Percentiles rank a stretch among this genome's conserved stretches.
phyloP scores from a whole-genome alignment of 2,888 invertebrate species.

The Eupithecia exiguata region DNA sequence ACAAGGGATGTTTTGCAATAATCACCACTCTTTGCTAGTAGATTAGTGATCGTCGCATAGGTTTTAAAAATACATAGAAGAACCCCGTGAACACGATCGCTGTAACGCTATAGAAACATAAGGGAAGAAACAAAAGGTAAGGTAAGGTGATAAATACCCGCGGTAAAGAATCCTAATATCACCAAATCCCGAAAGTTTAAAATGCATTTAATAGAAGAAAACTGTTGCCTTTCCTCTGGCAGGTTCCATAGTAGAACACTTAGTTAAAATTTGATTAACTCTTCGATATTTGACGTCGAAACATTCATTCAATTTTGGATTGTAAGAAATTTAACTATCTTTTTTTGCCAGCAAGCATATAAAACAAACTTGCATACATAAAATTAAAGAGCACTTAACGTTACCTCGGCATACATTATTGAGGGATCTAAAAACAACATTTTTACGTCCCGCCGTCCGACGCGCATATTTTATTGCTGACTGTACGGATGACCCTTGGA shows the following conservation, averaged over 20 bases:
- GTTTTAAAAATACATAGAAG: too few species aligned
- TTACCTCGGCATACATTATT: constrained; percentile 78
- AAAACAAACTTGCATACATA: constrained; percentile 49
- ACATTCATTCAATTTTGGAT: not conserved
- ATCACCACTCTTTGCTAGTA: not conserved
- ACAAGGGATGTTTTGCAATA: not conserved
- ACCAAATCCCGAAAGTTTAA: too few species aligned
- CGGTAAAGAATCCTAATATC: too few species aligned
- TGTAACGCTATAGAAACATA: too few species aligned
- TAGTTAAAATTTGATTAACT: too few species aligned
- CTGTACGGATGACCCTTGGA: constrained; percentile 77
- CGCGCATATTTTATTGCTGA: constrained; percentile 81
- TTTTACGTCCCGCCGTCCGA: constrained; percentile 78
- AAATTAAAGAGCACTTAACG: constrained; percentile 69
- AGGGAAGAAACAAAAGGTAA: too few species aligned
- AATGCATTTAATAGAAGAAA: too few species aligned
- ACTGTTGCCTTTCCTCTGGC: too few species aligned
- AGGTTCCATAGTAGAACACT: too few species aligned
- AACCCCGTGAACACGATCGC: too few species aligned
- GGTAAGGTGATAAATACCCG: too few species aligned
- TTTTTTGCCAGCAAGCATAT: not conserved
- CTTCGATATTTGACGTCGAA: not conserved
- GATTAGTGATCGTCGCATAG: not conserved
- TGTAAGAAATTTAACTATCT: not conserved
- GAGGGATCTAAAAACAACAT: constrained; percentile 80